phyloP scores from a whole-genome alignment of 2,797 vertebrate species.

The Potorous gilbertii region DNA sequence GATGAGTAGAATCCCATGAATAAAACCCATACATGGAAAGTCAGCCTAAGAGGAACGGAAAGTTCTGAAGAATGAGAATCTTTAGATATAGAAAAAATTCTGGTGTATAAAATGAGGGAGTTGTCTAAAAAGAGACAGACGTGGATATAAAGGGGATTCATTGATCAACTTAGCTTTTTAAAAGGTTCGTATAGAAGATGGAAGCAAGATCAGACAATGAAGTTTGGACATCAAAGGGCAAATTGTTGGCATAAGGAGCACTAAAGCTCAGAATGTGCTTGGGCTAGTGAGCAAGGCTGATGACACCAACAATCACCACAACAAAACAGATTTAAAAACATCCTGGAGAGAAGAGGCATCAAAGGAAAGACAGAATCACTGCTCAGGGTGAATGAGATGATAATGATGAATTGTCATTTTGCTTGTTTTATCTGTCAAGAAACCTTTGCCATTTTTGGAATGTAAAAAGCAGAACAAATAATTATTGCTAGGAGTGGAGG shows the following conservation, averaged over 20 bases:
- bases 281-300: neutral
- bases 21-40: neutral
- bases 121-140: neutral
- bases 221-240: neutral
- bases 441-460: neutral
- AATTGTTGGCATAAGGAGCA: neutral
- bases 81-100: neutral
- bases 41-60: neutral
- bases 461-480: neutral
- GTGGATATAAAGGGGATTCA: neutral
- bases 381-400: neutral
- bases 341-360: neutral
- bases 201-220: neutral
- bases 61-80: neutral
- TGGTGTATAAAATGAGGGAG: neutral
- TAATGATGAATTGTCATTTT: neutral
- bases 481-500: neutral
- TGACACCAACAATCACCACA: neutral
- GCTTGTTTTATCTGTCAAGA: neutral
- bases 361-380: neutral
- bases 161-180: neutral
- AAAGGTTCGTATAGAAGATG: neutral
- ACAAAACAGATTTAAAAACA: neutral
- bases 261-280: neutral
- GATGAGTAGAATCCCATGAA: neutral